A percentile compares a stretch with the other conserved stretches of the same genome.
phyloP scores from a whole-genome alignment of 1,140 invertebrate species.

The Metopolophium dirhodum region DNA sequence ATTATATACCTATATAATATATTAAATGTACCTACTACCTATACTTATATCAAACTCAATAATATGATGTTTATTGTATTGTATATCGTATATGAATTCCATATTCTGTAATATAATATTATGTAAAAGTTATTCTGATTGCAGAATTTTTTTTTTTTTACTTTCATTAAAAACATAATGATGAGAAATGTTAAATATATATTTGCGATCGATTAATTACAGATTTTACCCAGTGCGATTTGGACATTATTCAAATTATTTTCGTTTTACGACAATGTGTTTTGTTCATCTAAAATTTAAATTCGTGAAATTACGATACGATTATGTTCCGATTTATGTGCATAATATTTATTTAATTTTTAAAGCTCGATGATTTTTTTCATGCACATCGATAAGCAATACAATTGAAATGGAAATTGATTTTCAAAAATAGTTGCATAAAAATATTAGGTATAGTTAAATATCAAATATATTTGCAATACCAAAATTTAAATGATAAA shows the following conservation, averaged over 20 bases:
- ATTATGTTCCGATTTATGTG: neutral
- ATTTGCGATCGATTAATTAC: neutral
- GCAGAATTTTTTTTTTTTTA: neutral
- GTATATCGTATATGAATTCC: neutral
- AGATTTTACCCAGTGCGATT: neutral
- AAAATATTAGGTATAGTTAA: neutral
- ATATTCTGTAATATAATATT: neutral
- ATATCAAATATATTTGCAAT: neutral
- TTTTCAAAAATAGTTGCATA: neutral
- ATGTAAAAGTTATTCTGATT: neutral
- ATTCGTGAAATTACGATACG: neutral
- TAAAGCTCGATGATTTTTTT: neutral
- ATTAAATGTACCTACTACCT: neutral
- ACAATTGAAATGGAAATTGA: neutral
- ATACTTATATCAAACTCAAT: neutral
- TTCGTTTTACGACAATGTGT: neutral
- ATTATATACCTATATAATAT: neutral
- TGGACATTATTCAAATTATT: neutral
- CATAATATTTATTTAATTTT: constrained; percentile 13
- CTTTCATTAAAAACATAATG: neutral
- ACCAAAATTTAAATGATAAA: neutral
- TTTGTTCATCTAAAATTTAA: constrained; percentile 14
- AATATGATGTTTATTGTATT: neutral
- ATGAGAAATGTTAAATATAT: neutral
- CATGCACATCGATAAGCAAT: neutral